Percentiles rank a stretch among this genome's conserved stretches.
These are phyloP conservation scores for Mobula birostris DNA, from an alignment of 2,113 vertebrate species.

Conservation along the genomic window DNA sequence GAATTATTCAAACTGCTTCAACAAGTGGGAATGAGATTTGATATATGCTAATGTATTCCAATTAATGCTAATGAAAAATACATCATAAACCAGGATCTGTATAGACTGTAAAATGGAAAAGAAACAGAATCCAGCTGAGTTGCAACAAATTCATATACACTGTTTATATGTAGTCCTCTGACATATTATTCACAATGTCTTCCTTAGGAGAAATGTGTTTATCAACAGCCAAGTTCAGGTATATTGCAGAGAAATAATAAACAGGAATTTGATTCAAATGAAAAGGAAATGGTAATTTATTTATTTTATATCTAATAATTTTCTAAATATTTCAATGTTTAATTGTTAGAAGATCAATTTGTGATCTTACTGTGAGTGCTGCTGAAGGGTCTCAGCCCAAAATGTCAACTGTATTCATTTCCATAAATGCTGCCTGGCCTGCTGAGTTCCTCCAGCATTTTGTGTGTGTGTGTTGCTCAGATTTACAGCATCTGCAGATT, in stretches of 20 bases:
- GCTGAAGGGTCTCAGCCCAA: too few species aligned
- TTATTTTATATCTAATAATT: neutral
- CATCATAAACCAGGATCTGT: neutral
- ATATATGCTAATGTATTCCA: constrained; percentile 12
- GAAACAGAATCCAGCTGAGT: neutral
- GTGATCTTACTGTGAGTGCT: too few species aligned
- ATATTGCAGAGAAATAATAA: neutral
- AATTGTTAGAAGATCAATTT: too few species aligned
- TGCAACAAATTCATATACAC: neutral
- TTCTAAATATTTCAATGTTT: neutral
- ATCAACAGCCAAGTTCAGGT: neutral
- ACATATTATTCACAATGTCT: neutral
- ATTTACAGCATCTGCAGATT: too few species aligned
- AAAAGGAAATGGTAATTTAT: neutral
- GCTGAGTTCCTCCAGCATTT: too few species aligned
- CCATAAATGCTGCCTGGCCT: too few species aligned
- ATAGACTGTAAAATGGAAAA: neutral
- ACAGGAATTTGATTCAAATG: neutral
- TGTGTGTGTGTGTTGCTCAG: too few species aligned
- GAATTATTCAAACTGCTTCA: constrained; percentile 29
- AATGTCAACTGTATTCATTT: too few species aligned
- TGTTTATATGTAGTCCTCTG: neutral
- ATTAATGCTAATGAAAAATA: constrained; percentile 7
- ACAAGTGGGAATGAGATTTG: neutral
- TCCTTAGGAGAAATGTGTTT: neutral